These are phyloP conservation scores for Valencia hispanica DNA, from an alignment of 2,797 vertebrate species.

Conservation along the genomic window DNA sequence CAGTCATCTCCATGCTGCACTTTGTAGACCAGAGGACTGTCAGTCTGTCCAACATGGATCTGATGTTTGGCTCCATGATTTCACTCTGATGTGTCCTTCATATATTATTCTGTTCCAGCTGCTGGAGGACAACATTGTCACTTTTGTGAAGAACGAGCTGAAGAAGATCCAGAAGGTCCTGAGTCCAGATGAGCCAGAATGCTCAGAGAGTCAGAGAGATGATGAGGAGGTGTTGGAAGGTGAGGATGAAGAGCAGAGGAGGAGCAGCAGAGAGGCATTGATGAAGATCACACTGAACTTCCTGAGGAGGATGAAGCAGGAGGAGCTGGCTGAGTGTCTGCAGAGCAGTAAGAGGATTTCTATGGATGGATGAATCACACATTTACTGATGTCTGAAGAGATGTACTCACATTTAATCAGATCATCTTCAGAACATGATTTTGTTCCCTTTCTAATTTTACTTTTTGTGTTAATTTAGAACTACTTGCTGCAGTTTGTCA, in stretches of 20 bases:
- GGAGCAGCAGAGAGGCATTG: background rate
- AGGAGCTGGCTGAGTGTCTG: background rate
- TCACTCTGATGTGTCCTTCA: background rate
- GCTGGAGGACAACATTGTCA: background rate
- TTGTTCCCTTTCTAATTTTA: no score
- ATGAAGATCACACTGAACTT: background rate
- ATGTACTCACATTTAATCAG: no score
- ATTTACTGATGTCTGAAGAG: background rate
- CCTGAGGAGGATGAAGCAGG: background rate
- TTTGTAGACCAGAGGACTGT: background rate
- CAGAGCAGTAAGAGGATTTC: background rate
- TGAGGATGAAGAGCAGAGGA: background rate
- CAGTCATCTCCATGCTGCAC: background rate
- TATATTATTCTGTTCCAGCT: background rate
- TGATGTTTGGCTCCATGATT: background rate
- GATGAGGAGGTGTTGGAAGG: background rate
- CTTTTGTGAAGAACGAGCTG: background rate
- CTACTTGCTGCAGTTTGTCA: background rate
- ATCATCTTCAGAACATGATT: no score
- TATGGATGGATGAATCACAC: background rate
- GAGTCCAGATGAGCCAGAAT: background rate
- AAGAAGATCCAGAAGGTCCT: background rate
- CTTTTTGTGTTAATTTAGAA: background rate
- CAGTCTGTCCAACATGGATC: background rate
- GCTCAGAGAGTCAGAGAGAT: background rate